Conservation (phyloP, 2,797 vertebrate species). For the Sebastes vulpes region DNA sequence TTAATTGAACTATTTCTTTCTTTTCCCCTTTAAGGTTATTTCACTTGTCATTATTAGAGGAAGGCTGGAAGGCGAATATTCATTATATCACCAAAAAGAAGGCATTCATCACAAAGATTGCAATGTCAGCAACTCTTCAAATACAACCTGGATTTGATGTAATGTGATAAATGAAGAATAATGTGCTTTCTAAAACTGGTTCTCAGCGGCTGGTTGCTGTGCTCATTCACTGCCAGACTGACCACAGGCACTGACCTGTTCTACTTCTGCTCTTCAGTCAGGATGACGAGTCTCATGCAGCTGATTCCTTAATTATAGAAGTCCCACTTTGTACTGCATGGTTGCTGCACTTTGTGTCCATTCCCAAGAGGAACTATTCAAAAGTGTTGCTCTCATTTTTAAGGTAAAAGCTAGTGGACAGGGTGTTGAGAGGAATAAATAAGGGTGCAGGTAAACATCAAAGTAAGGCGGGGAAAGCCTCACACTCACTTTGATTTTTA, state of each 20-base stretch:
- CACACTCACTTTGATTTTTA: background rate
- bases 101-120: conserved; percentile 50
- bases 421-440: background rate
- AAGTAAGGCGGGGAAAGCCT: background rate
- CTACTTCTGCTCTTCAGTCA: conserved; percentile 45
- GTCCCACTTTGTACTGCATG: background rate
- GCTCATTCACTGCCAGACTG: conserved; percentile 37
- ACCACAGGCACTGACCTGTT: conserved; percentile 46
- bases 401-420: background rate
- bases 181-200: conserved; percentile 15
- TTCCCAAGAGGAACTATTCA: conserved; percentile 11
- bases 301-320: background rate
- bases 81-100: conserved; percentile 43
- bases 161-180: conserved; percentile 26
- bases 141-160: conserved; percentile 26
- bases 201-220: conserved; percentile 1
- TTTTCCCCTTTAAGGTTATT: conserved; percentile 15
- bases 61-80: conserved; percentile 45
- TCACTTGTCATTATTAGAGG: conserved; percentile 38
- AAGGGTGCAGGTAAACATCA: background rate
- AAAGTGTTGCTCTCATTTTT: conserved; percentile 17
- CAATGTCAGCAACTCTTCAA: conserved; percentile 41
- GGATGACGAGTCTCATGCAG: background rate
- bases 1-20: conserved; percentile 5
- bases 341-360: background rate